Evolutionary conservation across 2,888 invertebrate species (phyloP), one percentile per base, ranked within the genome.

Genomic region (Lithophane leautieri): DNA sequence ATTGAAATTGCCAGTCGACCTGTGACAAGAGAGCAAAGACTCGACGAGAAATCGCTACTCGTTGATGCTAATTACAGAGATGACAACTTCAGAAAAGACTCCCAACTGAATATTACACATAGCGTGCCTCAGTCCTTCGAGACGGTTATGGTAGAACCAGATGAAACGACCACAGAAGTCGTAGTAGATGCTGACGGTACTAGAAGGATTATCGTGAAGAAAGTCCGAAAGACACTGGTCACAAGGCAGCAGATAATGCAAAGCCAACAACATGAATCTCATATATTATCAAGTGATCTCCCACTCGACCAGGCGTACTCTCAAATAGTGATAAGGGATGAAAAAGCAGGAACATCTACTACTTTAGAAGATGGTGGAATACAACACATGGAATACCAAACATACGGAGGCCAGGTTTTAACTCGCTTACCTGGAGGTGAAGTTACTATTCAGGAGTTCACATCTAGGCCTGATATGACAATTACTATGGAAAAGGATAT

Each of bases 101-200:
- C 98, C 0, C 97, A 98, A 88, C 91, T 98, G 25, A 97, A 97
- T 87, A 98, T 98, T 54, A 97, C 97, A 14, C 98, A 98, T 90
- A 97, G 97, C 69, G 94, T 97, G 50, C 98, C 98, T 0, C 98
- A 98, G 87, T 97, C 98, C 0, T 98, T 98, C 89, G 98, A 98
- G 93, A 98, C 98, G 0, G 97, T 98, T 8, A 97, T 98, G 91
- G 97, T 98, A 0, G 98, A 98, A 92, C 98, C 98, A 0, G 98
- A 98, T 91, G 98, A 98, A 91, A 98, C 98, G 2, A 98, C 98
- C 0, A 98, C 98, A 0, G 98, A 98, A 94, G 98, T 98, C 6
- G 97, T 98, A n/a, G 97, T 98, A 0, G 98, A 98, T 88, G 97
- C 98, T 28, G 98, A 98, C 91, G 98, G 98, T 8, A 98, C 98